A percentile compares a stretch with the other conserved stretches of the same genome.
Conservation (phyloP, 2,797 vertebrate species). For the Carcharodon carcharias region DNA sequence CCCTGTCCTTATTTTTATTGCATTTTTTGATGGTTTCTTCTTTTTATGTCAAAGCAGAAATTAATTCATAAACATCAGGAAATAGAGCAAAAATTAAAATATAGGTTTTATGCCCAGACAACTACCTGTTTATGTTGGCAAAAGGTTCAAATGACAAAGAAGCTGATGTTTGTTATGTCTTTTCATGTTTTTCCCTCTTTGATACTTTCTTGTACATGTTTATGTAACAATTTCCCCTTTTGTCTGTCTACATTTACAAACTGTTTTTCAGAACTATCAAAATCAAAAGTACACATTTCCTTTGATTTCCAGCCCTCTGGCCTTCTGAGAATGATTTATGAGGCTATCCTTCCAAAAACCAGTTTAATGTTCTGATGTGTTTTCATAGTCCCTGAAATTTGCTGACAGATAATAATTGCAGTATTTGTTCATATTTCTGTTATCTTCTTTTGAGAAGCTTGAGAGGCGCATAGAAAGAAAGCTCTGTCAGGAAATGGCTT, state of each 20-base stretch:
- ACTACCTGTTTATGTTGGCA: conserved; percentile 30
- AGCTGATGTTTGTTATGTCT: not conserved
- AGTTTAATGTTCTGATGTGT: not conserved
- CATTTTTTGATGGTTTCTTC: not conserved
- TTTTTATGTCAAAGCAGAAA: conserved; percentile 27
- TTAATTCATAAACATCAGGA: not conserved
- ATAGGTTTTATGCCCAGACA: conserved; percentile 8
- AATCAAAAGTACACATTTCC: conserved; percentile 21
- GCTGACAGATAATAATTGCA: conserved; percentile 27
- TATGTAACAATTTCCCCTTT: conserved; percentile 20
- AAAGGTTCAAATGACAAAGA: conserved; percentile 20
- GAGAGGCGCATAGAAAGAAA: not conserved
- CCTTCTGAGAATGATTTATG: conserved; percentile 18
- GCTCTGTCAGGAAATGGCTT: conserved; percentile 18
- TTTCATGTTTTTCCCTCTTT: conserved; percentile 25
- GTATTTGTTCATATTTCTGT: conserved; percentile 27
- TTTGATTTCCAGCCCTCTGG: not conserved
- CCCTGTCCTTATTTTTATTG: not conserved
- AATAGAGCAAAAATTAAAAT: conserved; percentile 29
- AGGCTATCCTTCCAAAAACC: not conserved
- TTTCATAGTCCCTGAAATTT: conserved; percentile 10
- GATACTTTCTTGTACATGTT: conserved; percentile 22
- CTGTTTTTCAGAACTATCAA: conserved; percentile 26
- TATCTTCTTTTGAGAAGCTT: conserved; percentile 26
- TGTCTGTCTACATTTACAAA: conserved; percentile 24